A percentile compares a stretch with the other conserved stretches of the same genome.
Evolutionary conservation across 2,888 invertebrate genomes (phyloP).

Genomic region (Pteria penguin): DNA sequence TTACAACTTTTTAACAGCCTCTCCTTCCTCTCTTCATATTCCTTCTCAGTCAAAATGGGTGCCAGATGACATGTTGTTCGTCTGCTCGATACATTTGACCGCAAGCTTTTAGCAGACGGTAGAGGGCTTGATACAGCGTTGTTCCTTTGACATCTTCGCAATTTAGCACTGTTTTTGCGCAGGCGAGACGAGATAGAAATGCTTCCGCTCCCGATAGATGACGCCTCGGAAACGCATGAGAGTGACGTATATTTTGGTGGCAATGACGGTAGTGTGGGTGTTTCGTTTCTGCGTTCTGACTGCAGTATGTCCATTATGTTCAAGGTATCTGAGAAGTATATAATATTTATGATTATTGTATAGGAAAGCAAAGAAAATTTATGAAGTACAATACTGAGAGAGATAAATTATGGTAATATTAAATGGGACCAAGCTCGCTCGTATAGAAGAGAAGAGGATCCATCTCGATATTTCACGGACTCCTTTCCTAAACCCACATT

Average conservation of each 20-base stretch:
- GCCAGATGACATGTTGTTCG: not conserved
- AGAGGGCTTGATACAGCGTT: constrained; percentile 12
- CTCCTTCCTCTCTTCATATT: constrained; percentile 49
- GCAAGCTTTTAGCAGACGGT: constrained; percentile 8
- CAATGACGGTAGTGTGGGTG: constrained; percentile 15
- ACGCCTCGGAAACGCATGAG: constrained; percentile 16
- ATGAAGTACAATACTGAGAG: too few species aligned
- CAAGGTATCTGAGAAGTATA: too few species aligned
- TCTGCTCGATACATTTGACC: not conserved
- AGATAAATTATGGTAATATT: too few species aligned
- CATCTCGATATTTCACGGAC: too few species aligned
- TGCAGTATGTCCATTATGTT: not conserved
- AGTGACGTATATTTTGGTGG: constrained; percentile 21
- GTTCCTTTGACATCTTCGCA: constrained; percentile 18
- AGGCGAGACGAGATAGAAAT: constrained; percentile 1
- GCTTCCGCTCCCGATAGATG: constrained; percentile 27
- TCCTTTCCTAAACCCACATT: too few species aligned
- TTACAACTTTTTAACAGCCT: constrained; percentile 42
- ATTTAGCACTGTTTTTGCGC: constrained; percentile 30
- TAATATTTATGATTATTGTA: too few species aligned
- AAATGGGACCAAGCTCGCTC: too few species aligned
- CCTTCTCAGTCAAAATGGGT: constrained; percentile 25
- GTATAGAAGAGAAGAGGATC: too few species aligned
- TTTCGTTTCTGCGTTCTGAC: not conserved
- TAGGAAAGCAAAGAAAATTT: too few species aligned